Conservation (phyloP, 64 coral and sea anemone genomes). For the Pocillopora verrucosa region DNA sequence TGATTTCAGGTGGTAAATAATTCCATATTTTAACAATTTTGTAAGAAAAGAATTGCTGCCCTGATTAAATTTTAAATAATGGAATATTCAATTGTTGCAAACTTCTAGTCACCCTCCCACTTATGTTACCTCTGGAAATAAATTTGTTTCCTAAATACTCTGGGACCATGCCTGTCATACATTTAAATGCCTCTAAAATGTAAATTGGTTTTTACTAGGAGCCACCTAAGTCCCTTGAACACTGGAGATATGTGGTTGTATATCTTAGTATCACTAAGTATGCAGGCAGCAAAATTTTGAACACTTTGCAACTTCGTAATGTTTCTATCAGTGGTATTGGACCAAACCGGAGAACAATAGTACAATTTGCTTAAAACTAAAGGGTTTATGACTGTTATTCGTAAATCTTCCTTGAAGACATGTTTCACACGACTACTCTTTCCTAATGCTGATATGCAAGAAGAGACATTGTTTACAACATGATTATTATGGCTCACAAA, state of each 20-base stretch:
- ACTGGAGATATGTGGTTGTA: background rate
- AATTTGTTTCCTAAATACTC: constrained; percentile 1
- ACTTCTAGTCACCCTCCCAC: constrained; percentile 2
- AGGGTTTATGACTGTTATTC: too few relatives aligned
- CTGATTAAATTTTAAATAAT: constrained; percentile 7
- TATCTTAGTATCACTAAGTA: constrained; percentile 10
- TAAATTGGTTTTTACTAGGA: constrained; percentile 21
- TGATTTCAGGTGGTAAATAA: constrained; percentile 13
- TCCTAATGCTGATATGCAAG: background rate
- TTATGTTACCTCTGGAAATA: constrained; percentile 13
- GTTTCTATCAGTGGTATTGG: background rate
- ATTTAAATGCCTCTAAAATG: background rate
- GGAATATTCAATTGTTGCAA: constrained; percentile 20
- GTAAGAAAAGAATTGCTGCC: background rate
- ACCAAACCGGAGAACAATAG: too few relatives aligned
- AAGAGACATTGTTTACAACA: constrained; percentile 6
- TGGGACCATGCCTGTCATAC: background rate
- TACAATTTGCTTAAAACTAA: too few relatives aligned
- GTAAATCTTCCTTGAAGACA: background rate
- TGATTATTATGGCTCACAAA: constrained; percentile 50
- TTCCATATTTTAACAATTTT: background rate
- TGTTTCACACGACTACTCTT: background rate
- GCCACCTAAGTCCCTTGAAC: constrained; percentile 1
- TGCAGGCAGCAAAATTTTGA: too few relatives aligned
- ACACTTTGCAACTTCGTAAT: background rate